Conservation (phyloP, 2,797 vertebrate genomes). For the Tarsius wallacei region DNA sequence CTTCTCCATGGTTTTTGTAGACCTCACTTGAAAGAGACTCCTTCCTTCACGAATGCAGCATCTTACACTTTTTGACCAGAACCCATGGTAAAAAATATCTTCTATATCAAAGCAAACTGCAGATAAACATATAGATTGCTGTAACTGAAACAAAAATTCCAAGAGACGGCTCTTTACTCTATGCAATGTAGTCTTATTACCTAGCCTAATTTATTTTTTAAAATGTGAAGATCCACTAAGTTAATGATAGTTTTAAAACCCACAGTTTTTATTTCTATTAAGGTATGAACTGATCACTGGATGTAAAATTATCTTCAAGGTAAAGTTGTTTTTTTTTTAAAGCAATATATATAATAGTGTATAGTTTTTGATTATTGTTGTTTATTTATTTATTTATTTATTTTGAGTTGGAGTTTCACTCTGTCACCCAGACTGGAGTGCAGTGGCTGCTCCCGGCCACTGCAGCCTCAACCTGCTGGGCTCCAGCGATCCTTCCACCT, state of each 20-base stretch:
- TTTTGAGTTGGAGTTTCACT: too few relatives aligned
- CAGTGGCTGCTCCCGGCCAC: too few relatives aligned
- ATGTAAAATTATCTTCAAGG: slow-evolving; percentile 1
- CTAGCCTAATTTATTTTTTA: background rate
- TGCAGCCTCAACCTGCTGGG: too few relatives aligned
- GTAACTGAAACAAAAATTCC: background rate
- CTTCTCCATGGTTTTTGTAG: background rate
- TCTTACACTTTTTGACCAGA: background rate
- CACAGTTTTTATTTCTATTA: background rate
- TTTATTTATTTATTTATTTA: too few relatives aligned
- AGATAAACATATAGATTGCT: background rate
- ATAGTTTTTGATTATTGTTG: background rate
- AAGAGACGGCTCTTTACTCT: background rate
- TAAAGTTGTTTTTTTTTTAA: background rate
- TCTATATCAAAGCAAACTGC: background rate
- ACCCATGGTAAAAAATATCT: background rate
- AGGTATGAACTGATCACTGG: background rate
- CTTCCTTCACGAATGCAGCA: background rate
- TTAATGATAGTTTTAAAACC: background rate
- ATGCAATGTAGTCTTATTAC: background rate
- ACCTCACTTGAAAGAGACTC: background rate
- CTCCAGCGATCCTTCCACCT: too few relatives aligned
- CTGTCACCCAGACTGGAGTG: too few relatives aligned
- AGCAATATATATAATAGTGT: background rate
- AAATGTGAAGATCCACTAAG: background rate